Percentiles rank a stretch among this genome's conserved stretches.
Evolutionary conservation across 1,140 invertebrate genomes (phyloP).

Genomic region (Magallana gigas): DNA sequence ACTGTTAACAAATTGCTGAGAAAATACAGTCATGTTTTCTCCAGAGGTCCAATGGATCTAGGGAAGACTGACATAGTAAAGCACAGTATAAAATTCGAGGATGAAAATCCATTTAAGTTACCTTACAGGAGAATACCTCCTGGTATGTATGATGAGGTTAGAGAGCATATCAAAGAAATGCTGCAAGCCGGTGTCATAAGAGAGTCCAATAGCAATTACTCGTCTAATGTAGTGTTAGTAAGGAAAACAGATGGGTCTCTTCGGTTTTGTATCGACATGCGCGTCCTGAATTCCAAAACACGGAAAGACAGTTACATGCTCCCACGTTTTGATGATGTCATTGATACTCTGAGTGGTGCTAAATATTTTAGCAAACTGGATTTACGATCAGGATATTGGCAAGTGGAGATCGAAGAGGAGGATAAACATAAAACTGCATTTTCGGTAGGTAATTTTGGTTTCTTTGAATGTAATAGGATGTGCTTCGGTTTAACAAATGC

Average conservation of each 20-base stretch:
- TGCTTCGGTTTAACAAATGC: constrained; percentile 42
- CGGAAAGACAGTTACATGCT: constrained; percentile 12
- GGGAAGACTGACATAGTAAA: constrained; percentile 1
- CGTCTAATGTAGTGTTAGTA: constrained; percentile 31
- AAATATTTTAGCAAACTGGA: constrained; percentile 37
- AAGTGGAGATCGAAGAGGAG: not conserved
- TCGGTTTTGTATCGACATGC: constrained; percentile 33
- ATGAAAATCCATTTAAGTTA: not conserved
- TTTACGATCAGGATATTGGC: constrained; percentile 38
- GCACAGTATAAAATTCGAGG: constrained; percentile 3
- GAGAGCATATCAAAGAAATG: constrained; percentile 22
- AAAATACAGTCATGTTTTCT: not conserved
- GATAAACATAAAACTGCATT: constrained; percentile 34
- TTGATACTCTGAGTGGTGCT: not conserved
- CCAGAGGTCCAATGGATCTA: not conserved
- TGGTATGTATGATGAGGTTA: constrained; percentile 43
- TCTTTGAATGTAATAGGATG: constrained; percentile 34
- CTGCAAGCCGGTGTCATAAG: not conserved
- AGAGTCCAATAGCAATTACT: constrained; percentile 5
- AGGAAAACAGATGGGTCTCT: constrained; percentile 23
- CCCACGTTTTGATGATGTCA: not conserved
- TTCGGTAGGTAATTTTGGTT: constrained; percentile 12
- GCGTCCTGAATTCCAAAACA: not conserved
- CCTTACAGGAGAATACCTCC: constrained; percentile 33
- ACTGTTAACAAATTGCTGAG: not conserved